These are phyloP conservation scores for Acrocephalus scirpaceus DNA, from an alignment of 2,797 vertebrate species.

Conservation along the genomic window DNA sequence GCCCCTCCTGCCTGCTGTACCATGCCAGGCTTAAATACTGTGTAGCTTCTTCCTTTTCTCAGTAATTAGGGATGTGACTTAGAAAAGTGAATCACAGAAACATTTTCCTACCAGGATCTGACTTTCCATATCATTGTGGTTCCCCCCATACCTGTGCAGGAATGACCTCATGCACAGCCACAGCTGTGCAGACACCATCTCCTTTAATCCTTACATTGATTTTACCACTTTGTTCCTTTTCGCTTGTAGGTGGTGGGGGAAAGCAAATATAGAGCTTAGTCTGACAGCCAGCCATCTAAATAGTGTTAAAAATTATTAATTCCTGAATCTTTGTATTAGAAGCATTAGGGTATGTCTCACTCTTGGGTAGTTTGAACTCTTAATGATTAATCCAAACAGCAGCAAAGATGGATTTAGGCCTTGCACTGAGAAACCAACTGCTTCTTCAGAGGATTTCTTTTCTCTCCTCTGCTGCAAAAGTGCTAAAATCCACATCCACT, in stretches of 20 bases:
- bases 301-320: not conserved
- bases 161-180: not conserved
- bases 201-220: not conserved
- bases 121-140: conserved; percentile 5
- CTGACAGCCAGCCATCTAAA: not conserved
- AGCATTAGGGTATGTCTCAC: not conserved
- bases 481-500: not conserved
- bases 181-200: conserved; percentile 10
- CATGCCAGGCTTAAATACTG: not conserved
- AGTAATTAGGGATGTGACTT: not conserved
- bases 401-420: not conserved
- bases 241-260: not conserved
- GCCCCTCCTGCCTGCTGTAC: conserved; percentile 15
- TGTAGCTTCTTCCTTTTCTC: not conserved
- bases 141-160: not conserved
- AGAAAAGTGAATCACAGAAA: no score
- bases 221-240: not conserved
- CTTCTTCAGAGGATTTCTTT: not conserved
- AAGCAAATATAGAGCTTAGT: not conserved
- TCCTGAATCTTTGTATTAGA: not conserved
- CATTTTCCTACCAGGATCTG: conserved; percentile 10
- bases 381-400: not conserved
- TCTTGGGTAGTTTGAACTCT: not conserved
- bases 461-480: not conserved
- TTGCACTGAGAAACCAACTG: not conserved